These are phyloP conservation scores for Bellardia pandia DNA, from an alignment of 2,888 invertebrate species.

Conservation along the genomic window DNA sequence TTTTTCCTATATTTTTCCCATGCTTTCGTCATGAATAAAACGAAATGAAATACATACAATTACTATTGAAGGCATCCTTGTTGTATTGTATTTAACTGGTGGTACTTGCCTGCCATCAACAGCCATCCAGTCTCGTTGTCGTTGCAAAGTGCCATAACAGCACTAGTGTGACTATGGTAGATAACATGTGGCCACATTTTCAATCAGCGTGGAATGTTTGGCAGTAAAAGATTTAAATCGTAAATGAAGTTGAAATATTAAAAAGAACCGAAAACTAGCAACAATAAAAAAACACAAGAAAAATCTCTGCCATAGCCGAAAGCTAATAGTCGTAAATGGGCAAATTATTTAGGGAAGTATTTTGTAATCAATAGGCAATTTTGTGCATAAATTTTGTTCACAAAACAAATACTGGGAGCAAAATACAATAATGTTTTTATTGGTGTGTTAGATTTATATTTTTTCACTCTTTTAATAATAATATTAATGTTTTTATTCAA, in stretches of 20 bases:
- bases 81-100: slow-evolving; percentile 23
- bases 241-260: slow-evolving; percentile 63
- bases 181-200: slow-evolving; percentile 56
- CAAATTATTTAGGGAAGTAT: slow-evolving; percentile 54
- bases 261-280: neutral
- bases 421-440: no score
- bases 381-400: slow-evolving; percentile 26
- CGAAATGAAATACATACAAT: neutral
- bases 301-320: slow-evolving; percentile 41
- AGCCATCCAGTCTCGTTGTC: neutral
- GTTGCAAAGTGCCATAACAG: neutral
- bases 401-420: neutral
- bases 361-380: slow-evolving; percentile 57
- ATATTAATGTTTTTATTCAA: no score
- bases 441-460: no score
- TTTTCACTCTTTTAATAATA: no score
- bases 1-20: neutral
- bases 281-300: slow-evolving; percentile 19
- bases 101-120: neutral
- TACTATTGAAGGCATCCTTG: neutral
- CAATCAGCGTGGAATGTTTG: slow-evolving; percentile 22
- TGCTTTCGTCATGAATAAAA: no score
- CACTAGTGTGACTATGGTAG: neutral
- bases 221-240: slow-evolving; percentile 46
- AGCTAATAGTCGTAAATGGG: slow-evolving; percentile 38